These are phyloP conservation scores for Aratinga solstitialis DNA, from an alignment of 2,797 vertebrate species.

Conservation along the genomic window DNA sequence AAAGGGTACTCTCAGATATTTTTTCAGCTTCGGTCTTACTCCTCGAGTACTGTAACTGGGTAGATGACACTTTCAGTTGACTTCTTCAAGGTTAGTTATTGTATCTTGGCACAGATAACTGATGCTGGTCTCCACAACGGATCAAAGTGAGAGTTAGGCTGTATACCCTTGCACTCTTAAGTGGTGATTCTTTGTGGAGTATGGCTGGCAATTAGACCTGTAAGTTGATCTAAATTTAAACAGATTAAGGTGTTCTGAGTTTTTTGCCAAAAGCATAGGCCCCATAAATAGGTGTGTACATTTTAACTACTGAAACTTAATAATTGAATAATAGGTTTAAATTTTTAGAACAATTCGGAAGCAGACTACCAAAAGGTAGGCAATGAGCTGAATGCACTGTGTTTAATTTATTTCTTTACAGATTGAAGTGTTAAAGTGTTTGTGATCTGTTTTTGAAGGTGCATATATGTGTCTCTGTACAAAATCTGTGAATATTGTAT, in stretches of 20 bases:
- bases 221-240: not conserved
- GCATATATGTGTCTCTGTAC: rapidly evolving
- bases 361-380: not conserved
- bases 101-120: not conserved
- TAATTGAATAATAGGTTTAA: not conserved
- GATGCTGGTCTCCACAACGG: not conserved
- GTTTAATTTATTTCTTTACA: not conserved
- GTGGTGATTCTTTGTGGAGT: not conserved
- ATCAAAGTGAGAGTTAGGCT: not conserved
- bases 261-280: not conserved
- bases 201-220: not conserved
- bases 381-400: not conserved
- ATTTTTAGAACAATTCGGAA: not conserved
- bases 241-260: not conserved
- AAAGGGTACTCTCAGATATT: not conserved
- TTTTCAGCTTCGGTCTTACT: not conserved
- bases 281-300: not conserved
- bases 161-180: not conserved
- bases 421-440: not conserved
- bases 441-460: not conserved
- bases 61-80: not conserved
- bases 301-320: not conserved
- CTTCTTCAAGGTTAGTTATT: not conserved
- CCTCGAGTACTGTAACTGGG: not conserved
- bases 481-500: not conserved